Conservation (phyloP, 23 tunicate genomes). For the Phallusia fumigata region DNA sequence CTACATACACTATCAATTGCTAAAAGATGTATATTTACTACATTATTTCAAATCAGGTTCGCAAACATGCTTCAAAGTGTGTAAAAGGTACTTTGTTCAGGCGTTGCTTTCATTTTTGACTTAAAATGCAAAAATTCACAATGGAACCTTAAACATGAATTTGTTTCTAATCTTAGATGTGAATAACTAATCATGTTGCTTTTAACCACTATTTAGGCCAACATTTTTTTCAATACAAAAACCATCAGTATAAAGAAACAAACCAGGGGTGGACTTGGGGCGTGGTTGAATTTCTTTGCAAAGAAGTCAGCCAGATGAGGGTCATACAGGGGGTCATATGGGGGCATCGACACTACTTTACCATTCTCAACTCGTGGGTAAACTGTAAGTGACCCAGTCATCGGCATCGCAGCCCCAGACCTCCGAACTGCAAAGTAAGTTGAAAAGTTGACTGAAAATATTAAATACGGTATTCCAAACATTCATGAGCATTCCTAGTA, state of each 20-base stretch:
- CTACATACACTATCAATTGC: neutral
- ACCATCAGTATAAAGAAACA: neutral
- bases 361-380: constrained; percentile 73
- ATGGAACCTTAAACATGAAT: neutral
- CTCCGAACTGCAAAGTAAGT: constrained; percentile 5
- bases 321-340: constrained; percentile 81
- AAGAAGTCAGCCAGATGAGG: constrained; percentile 81
- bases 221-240: too few relatives aligned
- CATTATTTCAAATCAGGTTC: too few relatives aligned
- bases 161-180: neutral
- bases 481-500: too few relatives aligned
- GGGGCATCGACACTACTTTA: constrained; percentile 53
- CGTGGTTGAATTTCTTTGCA: constrained; percentile 69
- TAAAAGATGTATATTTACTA: too few relatives aligned
- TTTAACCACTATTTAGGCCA: too few relatives aligned
- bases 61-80: too few relatives aligned
- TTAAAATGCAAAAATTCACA: too few relatives aligned
- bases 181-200: too few relatives aligned
- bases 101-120: too few relatives aligned
- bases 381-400: constrained; percentile 50
- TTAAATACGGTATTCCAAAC: too few relatives aligned
- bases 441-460: too few relatives aligned
- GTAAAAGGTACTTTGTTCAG: too few relatives aligned
- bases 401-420: constrained; percentile 18
- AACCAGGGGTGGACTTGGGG: constrained; percentile 56